Evolutionary conservation across 2,113 vertebrate genomes (phyloP).

Genomic region (Otolemur garnettii): DNA sequence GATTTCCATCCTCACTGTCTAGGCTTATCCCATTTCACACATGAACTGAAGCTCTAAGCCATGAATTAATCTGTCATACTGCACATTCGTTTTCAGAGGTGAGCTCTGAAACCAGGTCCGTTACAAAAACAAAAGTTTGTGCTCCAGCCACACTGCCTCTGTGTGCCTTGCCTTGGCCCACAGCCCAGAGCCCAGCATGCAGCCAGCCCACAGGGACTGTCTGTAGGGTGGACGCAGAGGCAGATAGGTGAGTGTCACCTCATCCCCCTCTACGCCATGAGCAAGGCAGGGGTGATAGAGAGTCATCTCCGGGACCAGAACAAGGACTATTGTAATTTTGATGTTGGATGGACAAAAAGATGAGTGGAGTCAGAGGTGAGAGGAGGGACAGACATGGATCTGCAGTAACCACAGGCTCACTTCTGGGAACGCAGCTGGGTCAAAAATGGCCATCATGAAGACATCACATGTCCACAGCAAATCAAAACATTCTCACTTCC

Average conservation of each 20-base stretch:
- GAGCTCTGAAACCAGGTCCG: neutral
- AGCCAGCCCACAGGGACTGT: neutral
- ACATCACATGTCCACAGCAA: neutral
- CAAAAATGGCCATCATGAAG: neutral
- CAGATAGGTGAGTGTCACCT: neutral
- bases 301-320: neutral
- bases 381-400: neutral
- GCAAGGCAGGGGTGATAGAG: no score
- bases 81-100: neutral
- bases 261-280: neutral
- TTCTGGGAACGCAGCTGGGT: neutral
- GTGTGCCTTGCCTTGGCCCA: accelerated
- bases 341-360: neutral
- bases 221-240: neutral
- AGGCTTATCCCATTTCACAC: neutral
- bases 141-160: neutral
- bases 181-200: neutral
- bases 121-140: neutral
- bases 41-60: neutral
- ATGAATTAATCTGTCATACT: neutral
- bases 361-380: neutral
- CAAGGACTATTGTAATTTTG: neutral
- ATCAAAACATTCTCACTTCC: neutral
- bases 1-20: neutral
- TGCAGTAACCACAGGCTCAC: neutral